A percentile compares a stretch with the other conserved stretches of the same genome.
These are phyloP conservation scores for Luffia ferchaultella DNA, from an alignment of 2,888 invertebrate genomes.

Conservation along the genomic window DNA sequence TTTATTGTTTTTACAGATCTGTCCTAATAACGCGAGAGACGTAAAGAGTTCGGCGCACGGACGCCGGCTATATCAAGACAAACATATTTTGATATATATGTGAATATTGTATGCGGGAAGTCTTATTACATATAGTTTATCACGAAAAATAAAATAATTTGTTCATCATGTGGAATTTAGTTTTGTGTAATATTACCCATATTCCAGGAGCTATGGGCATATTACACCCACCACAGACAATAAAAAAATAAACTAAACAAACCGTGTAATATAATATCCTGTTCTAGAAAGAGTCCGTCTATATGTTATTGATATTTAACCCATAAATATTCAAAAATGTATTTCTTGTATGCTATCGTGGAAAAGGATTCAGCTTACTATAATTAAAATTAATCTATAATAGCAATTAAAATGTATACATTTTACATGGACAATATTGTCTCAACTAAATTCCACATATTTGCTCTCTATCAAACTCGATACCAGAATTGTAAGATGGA, in stretches of 20 bases:
- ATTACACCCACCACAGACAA: background rate
- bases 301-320: background rate
- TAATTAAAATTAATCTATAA: constrained; percentile 3
- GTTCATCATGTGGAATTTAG: constrained; percentile 40
- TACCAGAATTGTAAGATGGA: no score
- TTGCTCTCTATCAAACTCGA: background rate
- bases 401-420: constrained; percentile 7
- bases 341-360: constrained; percentile 12
- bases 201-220: background rate
- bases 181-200: constrained; percentile 13
- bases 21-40: constrained; percentile 47
- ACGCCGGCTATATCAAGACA: constrained; percentile 60
- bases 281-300: no score
- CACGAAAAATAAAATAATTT: constrained; percentile 32
- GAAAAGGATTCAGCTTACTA: constrained; percentile 9
- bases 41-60: constrained; percentile 29
- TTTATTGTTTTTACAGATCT: constrained; percentile 41
- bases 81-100: constrained; percentile 66
- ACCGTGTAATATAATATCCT: no score
- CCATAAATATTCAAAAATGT: background rate
- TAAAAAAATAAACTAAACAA: no score
- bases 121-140: constrained; percentile 26
- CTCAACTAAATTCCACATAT: constrained; percentile 36
- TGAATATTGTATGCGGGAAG: constrained; percentile 53
- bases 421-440: constrained; percentile 11